phyloP scores from a whole-genome alignment of 2,797 vertebrate species.

The Thamnophis elegans region DNA sequence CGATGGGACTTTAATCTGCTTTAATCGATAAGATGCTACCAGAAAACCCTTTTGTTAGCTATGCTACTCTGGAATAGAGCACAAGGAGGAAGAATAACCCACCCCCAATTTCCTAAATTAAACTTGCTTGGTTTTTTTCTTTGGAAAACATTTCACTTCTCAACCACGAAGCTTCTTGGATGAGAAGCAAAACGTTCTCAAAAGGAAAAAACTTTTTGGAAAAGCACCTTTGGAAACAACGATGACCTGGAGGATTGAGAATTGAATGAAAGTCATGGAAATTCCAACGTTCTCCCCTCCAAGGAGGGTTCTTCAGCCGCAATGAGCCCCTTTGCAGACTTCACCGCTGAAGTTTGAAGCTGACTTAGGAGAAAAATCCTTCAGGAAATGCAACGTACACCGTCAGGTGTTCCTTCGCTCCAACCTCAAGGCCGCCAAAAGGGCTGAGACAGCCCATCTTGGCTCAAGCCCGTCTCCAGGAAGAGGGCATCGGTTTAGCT shows the following conservation, averaged over 20 bases:
- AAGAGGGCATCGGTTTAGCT: slow-evolving; percentile 30
- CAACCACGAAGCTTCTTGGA: background rate
- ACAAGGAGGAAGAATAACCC: background rate
- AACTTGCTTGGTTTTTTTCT: background rate
- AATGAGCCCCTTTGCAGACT: background rate
- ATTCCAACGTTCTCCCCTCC: background rate
- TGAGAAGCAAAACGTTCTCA: background rate
- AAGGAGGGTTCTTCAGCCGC: background rate
- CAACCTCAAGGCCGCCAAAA: slow-evolving; percentile 35
- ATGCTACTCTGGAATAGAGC: background rate
- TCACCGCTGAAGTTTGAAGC: background rate
- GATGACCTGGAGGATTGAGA: background rate
- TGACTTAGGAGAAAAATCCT: background rate
- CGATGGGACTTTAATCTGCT: background rate
- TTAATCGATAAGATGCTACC: background rate
- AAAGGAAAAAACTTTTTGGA: background rate
- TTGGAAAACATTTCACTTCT: background rate
- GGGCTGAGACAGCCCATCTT: slow-evolving; percentile 39
- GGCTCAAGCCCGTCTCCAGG: slow-evolving; percentile 21
- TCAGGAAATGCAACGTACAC: background rate
- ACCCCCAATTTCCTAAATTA: background rate
- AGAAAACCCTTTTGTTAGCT: background rate
- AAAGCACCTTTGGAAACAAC: background rate
- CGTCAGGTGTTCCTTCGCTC: slow-evolving; percentile 29
- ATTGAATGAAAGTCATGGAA: background rate